Base-by-base conservation (phyloP, 2,888 invertebrate genomes). In the Alloscopus bannaensis region DNA sequence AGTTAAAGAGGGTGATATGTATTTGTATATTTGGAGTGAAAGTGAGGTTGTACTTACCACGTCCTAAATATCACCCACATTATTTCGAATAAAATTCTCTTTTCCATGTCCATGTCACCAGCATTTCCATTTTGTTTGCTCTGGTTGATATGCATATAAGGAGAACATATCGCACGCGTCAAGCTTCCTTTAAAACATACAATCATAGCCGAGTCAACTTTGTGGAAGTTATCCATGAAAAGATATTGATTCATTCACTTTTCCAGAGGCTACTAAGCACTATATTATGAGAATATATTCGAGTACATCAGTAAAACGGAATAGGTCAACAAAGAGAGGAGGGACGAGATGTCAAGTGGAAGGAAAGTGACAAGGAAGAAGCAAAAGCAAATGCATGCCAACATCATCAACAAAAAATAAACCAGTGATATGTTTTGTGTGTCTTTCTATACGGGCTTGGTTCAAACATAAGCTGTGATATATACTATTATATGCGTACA, bases 341-440 rank as follows among this genome's bases (percentile, higher is more conserved):
- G 20, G 29, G 57, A 57, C 28, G 28, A 57, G 20, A 11, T n/a
- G 57, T 28, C 28, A 16, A 26, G 28, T 40, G 40, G 40, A 22
- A 24, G 40, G 42, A 42, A 40, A 62, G 42, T 40, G 62, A 40
- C 40, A 62, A 18, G 42, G 42, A 16, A 55, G 59, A 31, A 59
- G 59, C 18, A 20, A 59, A 62, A 62, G n/a, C n/a, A n/a, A n/a
- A n/a, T 26, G 42, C 40, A 62, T 28, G 62, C 62, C 62, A 62
- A 62, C 40, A 62, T 62, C 22, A 59, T 59, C 31, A 59, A 22
- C 40, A 42, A 40, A 42, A 62, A 62, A 22, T 22, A 42, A 62
- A 42, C 36, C 18, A 36, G 31, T 42, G 24, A 62, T 42, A 24
- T 62, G 36, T 4, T 59, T 29, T 26, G 36, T 36, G 26, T 57